A percentile compares a stretch with the other conserved stretches of the same genome.
Conservation (phyloP, 2,888 invertebrate species). For the Chloromyia formosa region DNA sequence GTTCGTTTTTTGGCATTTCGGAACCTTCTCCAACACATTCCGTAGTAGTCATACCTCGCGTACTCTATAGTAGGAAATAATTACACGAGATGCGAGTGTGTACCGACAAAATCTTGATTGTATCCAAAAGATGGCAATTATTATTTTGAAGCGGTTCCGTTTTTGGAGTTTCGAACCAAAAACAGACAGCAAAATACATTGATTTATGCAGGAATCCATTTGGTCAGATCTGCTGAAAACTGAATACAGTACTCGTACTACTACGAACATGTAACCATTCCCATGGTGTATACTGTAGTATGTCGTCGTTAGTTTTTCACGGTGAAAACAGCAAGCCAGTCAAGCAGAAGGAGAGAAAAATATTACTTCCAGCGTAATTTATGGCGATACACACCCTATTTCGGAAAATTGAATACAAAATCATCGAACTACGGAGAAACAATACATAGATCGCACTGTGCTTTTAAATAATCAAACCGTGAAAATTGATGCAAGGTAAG, state of each 20-base stretch:
- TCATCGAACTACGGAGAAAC: no score
- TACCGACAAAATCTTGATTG: slow-evolving; percentile 3
- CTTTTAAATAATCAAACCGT: slow-evolving; percentile 4
- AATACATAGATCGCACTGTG: no score
- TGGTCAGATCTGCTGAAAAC: background rate
- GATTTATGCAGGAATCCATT: slow-evolving; percentile 35
- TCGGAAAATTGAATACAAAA: slow-evolving; percentile 26
- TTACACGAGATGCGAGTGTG: slow-evolving; percentile 20
- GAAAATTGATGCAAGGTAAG: background rate
- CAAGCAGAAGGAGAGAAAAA: slow-evolving; percentile 7
- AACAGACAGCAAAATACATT: slow-evolving; percentile 1
- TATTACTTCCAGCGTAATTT: slow-evolving; percentile 23
- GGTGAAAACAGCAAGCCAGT: slow-evolving; percentile 18
- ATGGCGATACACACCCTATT: slow-evolving; percentile 32
- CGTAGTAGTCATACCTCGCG: background rate
- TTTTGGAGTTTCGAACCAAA: slow-evolving; percentile 16
- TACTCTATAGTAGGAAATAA: slow-evolving; percentile 33
- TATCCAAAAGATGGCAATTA: slow-evolving; percentile 26
- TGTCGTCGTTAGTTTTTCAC: background rate
- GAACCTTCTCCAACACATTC: background rate
- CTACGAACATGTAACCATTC: background rate
- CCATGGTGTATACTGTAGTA: background rate
- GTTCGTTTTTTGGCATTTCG: slow-evolving; percentile 7
- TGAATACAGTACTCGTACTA: background rate
- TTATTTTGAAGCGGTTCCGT: slow-evolving; percentile 35